Evolutionary conservation across 2,113 vertebrate species (phyloP).

Genomic region (Eupsittula cactorum): DNA sequence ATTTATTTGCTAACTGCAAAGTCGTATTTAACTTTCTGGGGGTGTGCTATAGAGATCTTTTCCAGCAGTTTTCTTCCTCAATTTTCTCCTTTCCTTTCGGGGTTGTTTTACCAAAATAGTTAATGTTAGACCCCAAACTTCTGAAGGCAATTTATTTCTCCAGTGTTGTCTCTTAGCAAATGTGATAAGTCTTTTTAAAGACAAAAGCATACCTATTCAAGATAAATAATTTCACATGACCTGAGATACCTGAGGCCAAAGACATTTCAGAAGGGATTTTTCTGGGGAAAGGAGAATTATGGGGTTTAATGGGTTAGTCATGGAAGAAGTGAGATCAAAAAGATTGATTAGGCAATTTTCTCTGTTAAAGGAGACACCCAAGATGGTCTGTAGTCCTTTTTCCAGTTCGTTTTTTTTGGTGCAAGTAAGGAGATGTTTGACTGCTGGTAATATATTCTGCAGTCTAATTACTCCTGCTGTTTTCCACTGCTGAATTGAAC

Average conservation of each 20-base stretch:
- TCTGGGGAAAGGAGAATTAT: not conserved
- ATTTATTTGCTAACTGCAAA: not conserved
- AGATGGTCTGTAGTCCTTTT: not conserved
- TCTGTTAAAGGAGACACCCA: not conserved
- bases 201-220: not conserved
- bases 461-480: not conserved
- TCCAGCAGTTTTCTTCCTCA: not conserved
- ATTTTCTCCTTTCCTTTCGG: not conserved
- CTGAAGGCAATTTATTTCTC: not conserved
- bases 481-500: not conserved
- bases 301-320: not conserved
- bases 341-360: slow-evolving; percentile 10
- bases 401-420: not conserved
- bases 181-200: not conserved
- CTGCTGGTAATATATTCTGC: not conserved
- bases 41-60: not conserved
- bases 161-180: not conserved
- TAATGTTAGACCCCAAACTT: not conserved
- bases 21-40: not conserved
- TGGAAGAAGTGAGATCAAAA: not conserved
- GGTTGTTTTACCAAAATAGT: not conserved
- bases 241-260: not conserved
- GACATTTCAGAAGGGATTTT: not conserved
- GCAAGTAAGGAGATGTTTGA: not conserved
- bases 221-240: slow-evolving; percentile 3